Conservation (phyloP, 2,888 invertebrate genomes). For the Polymixis lichenea region DNA sequence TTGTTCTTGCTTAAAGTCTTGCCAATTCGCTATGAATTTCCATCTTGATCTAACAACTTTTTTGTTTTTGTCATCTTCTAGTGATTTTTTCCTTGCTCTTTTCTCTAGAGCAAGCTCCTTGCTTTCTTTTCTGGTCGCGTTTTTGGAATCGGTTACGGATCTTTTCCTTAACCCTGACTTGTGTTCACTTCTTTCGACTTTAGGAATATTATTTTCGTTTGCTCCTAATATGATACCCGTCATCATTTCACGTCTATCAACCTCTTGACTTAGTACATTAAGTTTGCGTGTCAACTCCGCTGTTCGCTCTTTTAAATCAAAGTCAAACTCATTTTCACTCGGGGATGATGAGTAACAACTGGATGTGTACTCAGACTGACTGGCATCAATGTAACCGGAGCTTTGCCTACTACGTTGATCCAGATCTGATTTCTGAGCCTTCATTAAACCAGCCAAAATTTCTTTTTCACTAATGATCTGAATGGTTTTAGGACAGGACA, state of each 20-base stretch:
- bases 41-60: constrained; percentile 80
- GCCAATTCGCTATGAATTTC: constrained; percentile 89
- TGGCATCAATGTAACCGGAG: constrained; percentile 88
- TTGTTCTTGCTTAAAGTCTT: constrained; percentile 90
- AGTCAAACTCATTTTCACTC: constrained; percentile 89
- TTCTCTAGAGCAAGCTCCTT: constrained; percentile 69
- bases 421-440: constrained; percentile 80
- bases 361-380: constrained; percentile 89
- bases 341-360: constrained; percentile 89
- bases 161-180: constrained; percentile 81
- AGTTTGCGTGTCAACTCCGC: constrained; percentile 87
- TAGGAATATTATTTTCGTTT: constrained; percentile 66
- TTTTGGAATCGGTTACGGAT: constrained; percentile 73
- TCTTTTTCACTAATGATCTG: constrained; percentile 88
- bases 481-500: constrained; percentile 89
- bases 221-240: constrained; percentile 75
- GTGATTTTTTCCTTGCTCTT: constrained; percentile 69
- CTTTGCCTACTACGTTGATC: constrained; percentile 83
- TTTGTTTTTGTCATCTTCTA: constrained; percentile 75
- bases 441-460: constrained; percentile 87
- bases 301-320: constrained; percentile 86
- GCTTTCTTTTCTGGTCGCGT: constrained; percentile 68
- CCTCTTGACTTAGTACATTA: constrained; percentile 84
- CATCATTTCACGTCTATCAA: constrained; percentile 76
- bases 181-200: constrained; percentile 66